Conservation (phyloP, 2,888 invertebrate genomes). For the Xylocampa areola region DNA sequence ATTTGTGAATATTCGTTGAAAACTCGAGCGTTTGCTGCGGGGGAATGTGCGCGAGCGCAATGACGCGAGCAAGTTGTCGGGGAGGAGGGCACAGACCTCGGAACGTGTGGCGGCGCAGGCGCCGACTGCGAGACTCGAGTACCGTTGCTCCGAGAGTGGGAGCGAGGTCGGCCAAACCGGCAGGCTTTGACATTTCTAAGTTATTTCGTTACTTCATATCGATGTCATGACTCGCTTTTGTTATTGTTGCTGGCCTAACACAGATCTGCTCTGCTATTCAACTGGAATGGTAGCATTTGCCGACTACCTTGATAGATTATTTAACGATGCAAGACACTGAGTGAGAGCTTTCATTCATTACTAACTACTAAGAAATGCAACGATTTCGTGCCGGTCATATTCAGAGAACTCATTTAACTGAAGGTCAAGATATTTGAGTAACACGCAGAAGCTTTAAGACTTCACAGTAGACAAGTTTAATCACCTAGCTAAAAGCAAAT, state of each 20-base stretch:
- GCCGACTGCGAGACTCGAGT: conserved; percentile 76
- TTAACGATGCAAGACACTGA: conserved; percentile 31
- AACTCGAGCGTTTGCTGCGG: conserved; percentile 38
- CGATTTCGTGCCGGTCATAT: conserved; percentile 18
- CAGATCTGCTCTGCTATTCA: conserved; percentile 32
- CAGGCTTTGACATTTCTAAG: conserved; percentile 84
- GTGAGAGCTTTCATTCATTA: conserved; percentile 48
- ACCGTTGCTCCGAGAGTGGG: conserved; percentile 85
- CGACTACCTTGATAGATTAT: conserved; percentile 49
- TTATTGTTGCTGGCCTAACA: conserved; percentile 62
- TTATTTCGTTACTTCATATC: conserved; percentile 79
- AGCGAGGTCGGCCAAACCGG: conserved; percentile 76
- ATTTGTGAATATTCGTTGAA: conserved; percentile 50
- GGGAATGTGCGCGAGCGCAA: conserved; percentile 67
- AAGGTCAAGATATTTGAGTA: conserved; percentile 28
- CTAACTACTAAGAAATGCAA: conserved; percentile 12
- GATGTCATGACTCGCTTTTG: conserved; percentile 75
- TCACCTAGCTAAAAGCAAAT: not conserved
- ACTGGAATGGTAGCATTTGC: conserved; percentile 42
- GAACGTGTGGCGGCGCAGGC: conserved; percentile 72
- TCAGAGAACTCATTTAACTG: conserved; percentile 10
- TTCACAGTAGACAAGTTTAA: no score
- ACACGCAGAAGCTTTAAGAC: not conserved
- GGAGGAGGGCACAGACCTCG: conserved; percentile 85
- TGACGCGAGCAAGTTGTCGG: conserved; percentile 68